Evolutionary conservation across 2,113 vertebrate species (phyloP).

Genomic region (Hipposideros armiger): DNA sequence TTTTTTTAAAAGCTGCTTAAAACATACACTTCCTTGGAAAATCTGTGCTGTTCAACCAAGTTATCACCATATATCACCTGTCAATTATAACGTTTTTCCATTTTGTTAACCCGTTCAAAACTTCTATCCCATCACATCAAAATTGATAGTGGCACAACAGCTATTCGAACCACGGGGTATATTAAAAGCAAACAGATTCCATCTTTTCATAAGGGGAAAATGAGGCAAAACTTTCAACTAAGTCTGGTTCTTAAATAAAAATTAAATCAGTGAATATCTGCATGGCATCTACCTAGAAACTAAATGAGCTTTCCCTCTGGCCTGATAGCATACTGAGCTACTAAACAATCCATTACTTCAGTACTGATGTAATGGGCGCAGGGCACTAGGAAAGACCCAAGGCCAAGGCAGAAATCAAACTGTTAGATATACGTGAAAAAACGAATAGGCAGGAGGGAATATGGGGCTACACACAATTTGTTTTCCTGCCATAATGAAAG

Average conservation of each 20-base stretch:
- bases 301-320: background rate
- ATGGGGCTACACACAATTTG: background rate
- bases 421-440: background rate
- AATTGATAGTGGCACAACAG: conserved; percentile 8
- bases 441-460: background rate
- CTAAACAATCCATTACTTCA: background rate
- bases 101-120: conserved; percentile 48
- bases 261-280: background rate
- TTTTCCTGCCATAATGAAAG: background rate
- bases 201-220: conserved; percentile 28
- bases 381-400: background rate
- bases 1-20: background rate
- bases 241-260: conserved; percentile 48
- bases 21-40: conserved; percentile 30
- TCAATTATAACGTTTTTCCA: conserved; percentile 18
- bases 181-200: conserved; percentile 39
- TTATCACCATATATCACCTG: background rate
- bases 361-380: background rate
- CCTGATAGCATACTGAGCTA: background rate
- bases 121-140: background rate
- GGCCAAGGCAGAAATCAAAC: background rate
- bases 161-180: background rate
- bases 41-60: conserved; percentile 25
- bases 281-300: background rate
- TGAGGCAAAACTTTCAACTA: conserved; percentile 29